These are phyloP conservation scores for Lochmaea capreae DNA, from an alignment of 2,888 invertebrate genomes.

Conservation along the genomic window DNA sequence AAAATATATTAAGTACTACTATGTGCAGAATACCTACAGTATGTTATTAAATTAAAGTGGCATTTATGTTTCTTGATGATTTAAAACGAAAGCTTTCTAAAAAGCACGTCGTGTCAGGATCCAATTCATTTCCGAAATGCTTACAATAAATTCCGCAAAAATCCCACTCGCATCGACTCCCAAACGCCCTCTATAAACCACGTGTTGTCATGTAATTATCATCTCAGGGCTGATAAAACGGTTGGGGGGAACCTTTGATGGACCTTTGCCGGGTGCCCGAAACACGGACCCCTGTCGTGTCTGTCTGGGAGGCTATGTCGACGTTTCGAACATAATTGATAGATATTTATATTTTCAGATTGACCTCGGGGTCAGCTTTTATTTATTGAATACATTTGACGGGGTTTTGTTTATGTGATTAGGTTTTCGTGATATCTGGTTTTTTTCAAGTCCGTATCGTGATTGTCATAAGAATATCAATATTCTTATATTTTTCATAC, in stretches of 20 bases:
- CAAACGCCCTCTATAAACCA: conserved; percentile 60
- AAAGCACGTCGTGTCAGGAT: not conserved
- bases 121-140: conserved; percentile 46
- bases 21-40: too few relatives aligned
- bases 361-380: conserved; percentile 37
- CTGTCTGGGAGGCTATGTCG: conserved; percentile 60
- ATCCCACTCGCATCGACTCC: conserved; percentile 43
- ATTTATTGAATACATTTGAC: conserved; percentile 12
- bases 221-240: conserved; percentile 62
- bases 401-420: conserved; percentile 38
- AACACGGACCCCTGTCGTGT: conserved; percentile 60
- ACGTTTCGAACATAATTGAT: conserved; percentile 51
- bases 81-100: not conserved
- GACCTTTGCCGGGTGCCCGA: conserved; percentile 61
- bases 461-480: conserved; percentile 10
- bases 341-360: conserved; percentile 56
- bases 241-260: conserved; percentile 62
- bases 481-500: not conserved
- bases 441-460: conserved; percentile 10
- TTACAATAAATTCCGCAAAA: conserved; percentile 52
- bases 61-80: not conserved
- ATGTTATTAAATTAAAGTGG: too few relatives aligned
- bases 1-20: too few relatives aligned
- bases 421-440: conserved; percentile 28
- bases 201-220: conserved; percentile 65